Percentiles rank a stretch among this genome's conserved stretches.
Conservation (phyloP, 2,113 vertebrate genomes). For the Amphiprion percula region DNA sequence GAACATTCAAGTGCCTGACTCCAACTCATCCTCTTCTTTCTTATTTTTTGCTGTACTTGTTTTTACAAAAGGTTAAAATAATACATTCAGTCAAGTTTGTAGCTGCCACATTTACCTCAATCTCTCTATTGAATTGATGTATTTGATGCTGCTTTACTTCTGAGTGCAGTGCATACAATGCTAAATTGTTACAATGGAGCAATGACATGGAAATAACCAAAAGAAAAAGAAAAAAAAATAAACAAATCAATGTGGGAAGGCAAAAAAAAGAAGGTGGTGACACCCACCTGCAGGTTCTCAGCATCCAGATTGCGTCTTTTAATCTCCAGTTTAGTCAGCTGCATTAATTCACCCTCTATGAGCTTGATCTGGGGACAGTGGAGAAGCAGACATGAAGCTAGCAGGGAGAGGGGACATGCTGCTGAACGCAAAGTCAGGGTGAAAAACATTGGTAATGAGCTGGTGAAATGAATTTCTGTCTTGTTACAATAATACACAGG, state of each 20-base stretch:
- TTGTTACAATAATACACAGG: not conserved
- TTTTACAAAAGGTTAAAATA: too few relatives aligned
- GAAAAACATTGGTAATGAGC: conserved; percentile 3
- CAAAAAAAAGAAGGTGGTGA: conserved; percentile 28
- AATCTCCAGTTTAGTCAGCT: conserved; percentile 98
- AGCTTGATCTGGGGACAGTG: conserved; percentile 98
- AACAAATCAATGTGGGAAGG: conserved; percentile 7
- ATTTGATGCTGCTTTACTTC: too few relatives aligned
- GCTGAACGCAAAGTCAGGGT: conserved; percentile 2
- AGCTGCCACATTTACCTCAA: too few relatives aligned
- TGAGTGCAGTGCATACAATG: not conserved
- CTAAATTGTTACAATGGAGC: conserved; percentile 26
- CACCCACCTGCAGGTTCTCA: conserved; percentile 96
- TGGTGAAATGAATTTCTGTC: conserved; percentile 26
- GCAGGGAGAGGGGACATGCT: conserved; percentile 50
- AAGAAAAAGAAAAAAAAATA: not conserved
- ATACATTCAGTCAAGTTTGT: too few relatives aligned
- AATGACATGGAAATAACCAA: conserved; percentile 46
- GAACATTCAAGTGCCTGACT: too few relatives aligned
- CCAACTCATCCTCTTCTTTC: too few relatives aligned
- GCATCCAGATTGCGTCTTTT: conserved; percentile 94
- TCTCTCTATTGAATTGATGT: too few relatives aligned
- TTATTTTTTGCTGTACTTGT: too few relatives aligned
- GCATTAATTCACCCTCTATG: conserved; percentile 98
- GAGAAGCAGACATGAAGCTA: conserved; percentile 77